Evolutionary conservation across 2,797 vertebrate genomes (phyloP).

Genomic region (Catharus ustulatus): DNA sequence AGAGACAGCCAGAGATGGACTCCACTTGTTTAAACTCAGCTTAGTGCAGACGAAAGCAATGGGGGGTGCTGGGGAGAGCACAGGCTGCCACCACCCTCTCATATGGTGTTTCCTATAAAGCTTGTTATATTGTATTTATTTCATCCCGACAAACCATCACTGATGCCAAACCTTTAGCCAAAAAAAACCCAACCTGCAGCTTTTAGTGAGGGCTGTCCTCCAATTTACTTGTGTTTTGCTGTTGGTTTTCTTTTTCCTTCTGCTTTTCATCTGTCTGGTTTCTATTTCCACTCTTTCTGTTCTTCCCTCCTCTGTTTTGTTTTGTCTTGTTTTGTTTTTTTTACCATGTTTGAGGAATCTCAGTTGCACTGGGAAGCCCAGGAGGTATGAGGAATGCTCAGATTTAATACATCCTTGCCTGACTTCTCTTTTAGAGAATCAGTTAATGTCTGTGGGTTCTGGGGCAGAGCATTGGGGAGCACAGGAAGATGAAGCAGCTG

Average conservation of each 20-base stretch:
- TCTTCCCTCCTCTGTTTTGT: neutral
- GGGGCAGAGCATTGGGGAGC: neutral
- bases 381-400: slow-evolving; percentile 73
- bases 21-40: slow-evolving; percentile 63
- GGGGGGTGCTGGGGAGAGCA: slow-evolving; percentile 6
- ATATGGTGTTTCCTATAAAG: slow-evolving; percentile 61
- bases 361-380: slow-evolving; percentile 44
- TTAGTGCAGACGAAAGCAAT: slow-evolving; percentile 57
- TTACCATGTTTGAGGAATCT: slow-evolving; percentile 47
- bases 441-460: slow-evolving; percentile 52
- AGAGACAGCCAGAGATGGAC: slow-evolving; percentile 51
- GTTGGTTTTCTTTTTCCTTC: slow-evolving; percentile 29
- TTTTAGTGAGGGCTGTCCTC: slow-evolving; percentile 16
- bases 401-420: slow-evolving; percentile 58
- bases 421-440: slow-evolving; percentile 55
- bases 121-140: slow-evolving; percentile 41
- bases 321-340: slow-evolving; percentile 54
- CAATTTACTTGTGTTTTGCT: slow-evolving; percentile 28
- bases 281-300: slow-evolving; percentile 6
- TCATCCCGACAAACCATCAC: neutral
- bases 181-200: neutral
- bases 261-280: slow-evolving; percentile 21
- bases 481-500: neutral
- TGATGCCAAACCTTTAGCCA: neutral
- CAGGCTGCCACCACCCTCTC: slow-evolving; percentile 56